Evolutionary conservation across 2,797 vertebrate genomes (phyloP).

Genomic region (Gymnothorax javanicus): DNA sequence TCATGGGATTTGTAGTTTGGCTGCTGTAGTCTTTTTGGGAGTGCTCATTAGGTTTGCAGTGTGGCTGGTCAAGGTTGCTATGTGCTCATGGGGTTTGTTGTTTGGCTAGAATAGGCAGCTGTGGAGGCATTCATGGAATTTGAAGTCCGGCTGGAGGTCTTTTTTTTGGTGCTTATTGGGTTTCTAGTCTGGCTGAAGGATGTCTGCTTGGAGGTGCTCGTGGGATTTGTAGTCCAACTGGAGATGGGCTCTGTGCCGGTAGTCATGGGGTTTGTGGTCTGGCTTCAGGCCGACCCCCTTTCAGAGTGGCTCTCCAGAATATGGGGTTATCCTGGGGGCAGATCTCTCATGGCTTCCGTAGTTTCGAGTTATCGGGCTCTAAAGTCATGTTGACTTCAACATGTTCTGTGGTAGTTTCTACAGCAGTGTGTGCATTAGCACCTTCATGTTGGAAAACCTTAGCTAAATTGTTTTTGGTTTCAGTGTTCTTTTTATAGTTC

Average conservation of each 20-base stretch:
- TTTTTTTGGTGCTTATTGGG: not conserved
- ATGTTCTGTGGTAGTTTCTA: not conserved
- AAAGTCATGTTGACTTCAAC: not conserved
- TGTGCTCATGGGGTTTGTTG: no score
- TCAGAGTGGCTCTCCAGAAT: not conserved
- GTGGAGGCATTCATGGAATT: no score
- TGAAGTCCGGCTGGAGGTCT: no score
- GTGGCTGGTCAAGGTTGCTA: no score
- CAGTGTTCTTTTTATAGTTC: not conserved
- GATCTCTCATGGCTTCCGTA: not conserved
- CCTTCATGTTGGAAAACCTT: not conserved
- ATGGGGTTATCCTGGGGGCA: not conserved
- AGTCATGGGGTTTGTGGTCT: not conserved
- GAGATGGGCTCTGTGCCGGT: no score
- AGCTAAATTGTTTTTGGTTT: not conserved
- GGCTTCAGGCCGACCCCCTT: not conserved
- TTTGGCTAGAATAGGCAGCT: no score
- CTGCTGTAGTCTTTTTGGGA: no score
- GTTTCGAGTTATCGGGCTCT: not conserved
- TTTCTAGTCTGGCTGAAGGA: not conserved
- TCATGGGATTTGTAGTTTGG: no score
- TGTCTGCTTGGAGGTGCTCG: no score
- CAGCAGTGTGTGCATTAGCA: no score
- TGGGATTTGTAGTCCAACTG: no score
- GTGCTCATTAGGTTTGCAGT: no score